These are phyloP conservation scores for Hypocryptadius cinnamomeus DNA, from an alignment of 2,113 vertebrate genomes.

Conservation along the genomic window DNA sequence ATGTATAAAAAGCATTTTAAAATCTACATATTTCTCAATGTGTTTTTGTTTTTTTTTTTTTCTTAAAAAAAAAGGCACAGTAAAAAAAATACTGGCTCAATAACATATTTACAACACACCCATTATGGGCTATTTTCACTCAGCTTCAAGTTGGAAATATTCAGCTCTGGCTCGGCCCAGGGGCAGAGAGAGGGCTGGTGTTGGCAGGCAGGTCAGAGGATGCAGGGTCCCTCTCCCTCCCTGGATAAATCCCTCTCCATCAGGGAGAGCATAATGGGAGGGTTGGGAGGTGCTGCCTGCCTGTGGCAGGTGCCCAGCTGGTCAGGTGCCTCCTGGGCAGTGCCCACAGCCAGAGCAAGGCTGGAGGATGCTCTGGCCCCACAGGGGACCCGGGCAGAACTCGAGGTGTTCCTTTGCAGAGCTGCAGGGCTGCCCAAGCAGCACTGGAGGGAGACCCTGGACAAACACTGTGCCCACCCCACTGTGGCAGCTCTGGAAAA, in stretches of 20 bases:
- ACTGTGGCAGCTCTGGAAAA: not conserved
- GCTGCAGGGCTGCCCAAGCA: not conserved
- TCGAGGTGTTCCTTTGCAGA: not conserved
- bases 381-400: rapidly evolving
- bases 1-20: conserved; percentile 61
- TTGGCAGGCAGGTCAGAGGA: not conserved
- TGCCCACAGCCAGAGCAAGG: not conserved
- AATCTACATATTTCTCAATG: conserved; percentile 47
- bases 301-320: not conserved
- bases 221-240: not conserved
- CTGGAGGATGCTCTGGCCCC: not conserved
- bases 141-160: conserved; percentile 54
- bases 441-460: not conserved
- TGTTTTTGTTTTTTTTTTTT: not conserved
- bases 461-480: not conserved
- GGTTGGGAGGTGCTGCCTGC: not conserved
- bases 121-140: conserved; percentile 89
- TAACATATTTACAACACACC: conserved; percentile 84
- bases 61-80: conserved; percentile 68
- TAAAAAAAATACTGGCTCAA: conserved; percentile 88
- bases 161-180: conserved; percentile 16
- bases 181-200: not conserved
- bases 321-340: not conserved
- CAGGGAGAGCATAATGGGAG: rapidly evolving
- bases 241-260: not conserved